A percentile compares a stretch with the other conserved stretches of the same genome.
phyloP scores from a whole-genome alignment of 2,888 invertebrate genomes.

The Stictocephala bisonia region DNA sequence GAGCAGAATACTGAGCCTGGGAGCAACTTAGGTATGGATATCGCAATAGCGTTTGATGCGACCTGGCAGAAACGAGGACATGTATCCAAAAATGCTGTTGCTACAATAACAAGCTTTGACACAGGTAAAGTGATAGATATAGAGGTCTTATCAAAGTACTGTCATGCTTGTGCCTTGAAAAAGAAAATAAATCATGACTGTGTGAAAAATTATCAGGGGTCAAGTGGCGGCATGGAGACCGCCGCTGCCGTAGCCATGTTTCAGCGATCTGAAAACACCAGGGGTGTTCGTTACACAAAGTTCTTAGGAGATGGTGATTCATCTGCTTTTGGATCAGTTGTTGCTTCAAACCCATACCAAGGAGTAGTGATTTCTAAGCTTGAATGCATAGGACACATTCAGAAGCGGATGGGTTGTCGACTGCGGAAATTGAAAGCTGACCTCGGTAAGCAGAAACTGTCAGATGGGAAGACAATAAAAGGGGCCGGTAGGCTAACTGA shows the following conservation, averaged over 20 bases:
- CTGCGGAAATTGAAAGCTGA: slow-evolving; percentile 31
- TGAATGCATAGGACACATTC: slow-evolving; percentile 19
- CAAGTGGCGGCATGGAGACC: slow-evolving; percentile 35
- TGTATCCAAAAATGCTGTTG: slow-evolving; percentile 1
- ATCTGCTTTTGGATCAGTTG: not conserved
- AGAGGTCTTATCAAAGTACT: slow-evolving; percentile 30
- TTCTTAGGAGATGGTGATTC: slow-evolving; percentile 37
- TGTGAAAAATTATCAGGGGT: slow-evolving; percentile 30
- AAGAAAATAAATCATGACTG: slow-evolving; percentile 20
- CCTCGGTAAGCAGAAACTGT: not conserved
- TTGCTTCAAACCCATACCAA: slow-evolving; percentile 39
- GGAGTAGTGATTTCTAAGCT: slow-evolving; percentile 17
- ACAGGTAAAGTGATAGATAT: slow-evolving; percentile 35
- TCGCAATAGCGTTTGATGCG: slow-evolving; percentile 34
- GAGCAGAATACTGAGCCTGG: slow-evolving; percentile 1
- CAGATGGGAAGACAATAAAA: slow-evolving; percentile 47
- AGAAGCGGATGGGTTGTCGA: slow-evolving; percentile 46
- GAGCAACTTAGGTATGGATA: not conserved
- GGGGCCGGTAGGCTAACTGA: slow-evolving; percentile 55
- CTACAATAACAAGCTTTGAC: not conserved
- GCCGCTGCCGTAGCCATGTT: slow-evolving; percentile 18
- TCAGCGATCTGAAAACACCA: not conserved
- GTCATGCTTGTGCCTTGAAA: slow-evolving; percentile 9
- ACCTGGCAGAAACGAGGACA: slow-evolving; percentile 41
- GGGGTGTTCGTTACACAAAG: slow-evolving; percentile 15